A percentile compares a stretch with the other conserved stretches of the same genome.
These are phyloP conservation scores for Suricata suricatta DNA, from an alignment of 2,113 vertebrate species.

Conservation along the genomic window DNA sequence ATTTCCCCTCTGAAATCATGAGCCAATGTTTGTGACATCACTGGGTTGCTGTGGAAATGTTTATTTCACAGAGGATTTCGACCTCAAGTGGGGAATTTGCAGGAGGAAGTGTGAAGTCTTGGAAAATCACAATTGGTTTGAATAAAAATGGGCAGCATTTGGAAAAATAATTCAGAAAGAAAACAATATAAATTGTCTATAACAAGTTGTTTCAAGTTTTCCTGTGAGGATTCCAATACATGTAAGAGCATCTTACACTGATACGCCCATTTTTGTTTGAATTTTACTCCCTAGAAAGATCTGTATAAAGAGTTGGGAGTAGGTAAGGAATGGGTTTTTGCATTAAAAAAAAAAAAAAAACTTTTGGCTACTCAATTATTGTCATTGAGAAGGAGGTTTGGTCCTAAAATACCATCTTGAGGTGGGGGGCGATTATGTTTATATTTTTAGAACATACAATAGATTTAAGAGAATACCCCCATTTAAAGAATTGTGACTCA, in stretches of 20 bases:
- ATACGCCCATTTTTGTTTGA: slow-evolving; percentile 40
- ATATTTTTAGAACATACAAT: slow-evolving; percentile 33
- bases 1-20: slow-evolving; percentile 37
- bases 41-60: slow-evolving; percentile 49
- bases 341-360: neutral
- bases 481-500: slow-evolving; percentile 39
- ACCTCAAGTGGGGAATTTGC: slow-evolving; percentile 31
- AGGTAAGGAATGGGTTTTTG: slow-evolving; percentile 8
- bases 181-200: slow-evolving; percentile 33
- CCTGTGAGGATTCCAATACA: neutral
- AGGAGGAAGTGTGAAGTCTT: slow-evolving; percentile 60
- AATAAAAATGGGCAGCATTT: slow-evolving; percentile 50
- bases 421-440: slow-evolving; percentile 8
- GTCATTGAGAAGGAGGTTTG: slow-evolving; percentile 15
- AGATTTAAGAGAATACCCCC: neutral
- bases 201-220: slow-evolving; percentile 27
- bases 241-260: neutral
- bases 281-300: slow-evolving; percentile 50
- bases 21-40: neutral
- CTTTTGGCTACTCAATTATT: slow-evolving; percentile 45
- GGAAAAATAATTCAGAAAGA: slow-evolving; percentile 35
- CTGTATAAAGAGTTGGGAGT: neutral
- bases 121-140: slow-evolving; percentile 57
- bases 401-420: neutral
- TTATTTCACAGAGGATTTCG: slow-evolving; percentile 28